These are phyloP conservation scores for Aproaerema taeniolella DNA, from an alignment of 2,888 invertebrate genomes.

Conservation along the genomic window DNA sequence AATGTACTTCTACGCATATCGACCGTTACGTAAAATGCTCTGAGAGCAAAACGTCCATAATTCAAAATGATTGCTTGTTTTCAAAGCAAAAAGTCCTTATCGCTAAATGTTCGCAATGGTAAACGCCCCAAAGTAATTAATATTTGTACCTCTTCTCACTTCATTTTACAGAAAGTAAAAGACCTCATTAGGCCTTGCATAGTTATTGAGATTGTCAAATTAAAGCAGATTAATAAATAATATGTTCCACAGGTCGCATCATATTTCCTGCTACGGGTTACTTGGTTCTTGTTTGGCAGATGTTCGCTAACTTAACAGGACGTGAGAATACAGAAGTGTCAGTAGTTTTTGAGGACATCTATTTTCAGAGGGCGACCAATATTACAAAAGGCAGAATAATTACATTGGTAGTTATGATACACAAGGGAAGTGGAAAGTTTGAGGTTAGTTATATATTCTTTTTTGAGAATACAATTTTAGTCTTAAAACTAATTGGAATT, in stretches of 20 bases:
- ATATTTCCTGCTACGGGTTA: constrained; percentile 93
- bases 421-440: constrained; percentile 82
- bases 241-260: constrained; percentile 75
- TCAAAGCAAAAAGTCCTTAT: too few relatives aligned
- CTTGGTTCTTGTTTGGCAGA: constrained; percentile 86
- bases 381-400: constrained; percentile 81
- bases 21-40: too few relatives aligned
- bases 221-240: background rate
- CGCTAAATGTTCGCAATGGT: background rate
- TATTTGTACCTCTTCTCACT: too few relatives aligned
- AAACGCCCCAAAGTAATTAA: too few relatives aligned
- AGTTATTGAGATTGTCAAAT: background rate
- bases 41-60: too few relatives aligned
- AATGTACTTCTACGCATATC: too few relatives aligned
- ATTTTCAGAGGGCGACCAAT: constrained; percentile 89
- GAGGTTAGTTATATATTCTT: too few relatives aligned
- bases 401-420: constrained; percentile 81
- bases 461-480: too few relatives aligned
- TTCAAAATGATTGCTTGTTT: background rate
- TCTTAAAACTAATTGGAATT: too few relatives aligned
- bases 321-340: constrained; percentile 83
- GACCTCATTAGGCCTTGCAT: too few relatives aligned
- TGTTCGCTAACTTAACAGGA: constrained; percentile 82
- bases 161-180: too few relatives aligned
- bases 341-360: constrained; percentile 90